These are phyloP conservation scores for Enchytraeus crypticus DNA, from an alignment of 2,888 invertebrate genomes.

Conservation along the genomic window DNA sequence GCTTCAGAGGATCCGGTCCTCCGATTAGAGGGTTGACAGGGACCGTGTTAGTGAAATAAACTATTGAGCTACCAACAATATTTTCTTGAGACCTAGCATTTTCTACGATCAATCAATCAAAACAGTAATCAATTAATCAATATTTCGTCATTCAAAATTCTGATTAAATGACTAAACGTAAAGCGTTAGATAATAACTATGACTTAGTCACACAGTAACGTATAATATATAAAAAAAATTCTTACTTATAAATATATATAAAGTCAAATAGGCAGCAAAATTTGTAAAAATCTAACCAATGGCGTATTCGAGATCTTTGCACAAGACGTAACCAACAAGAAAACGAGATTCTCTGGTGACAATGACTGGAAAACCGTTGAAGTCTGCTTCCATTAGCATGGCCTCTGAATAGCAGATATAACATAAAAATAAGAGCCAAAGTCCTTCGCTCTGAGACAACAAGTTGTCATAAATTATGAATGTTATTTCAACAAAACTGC, in stretches of 20 bases:
- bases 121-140: not conserved
- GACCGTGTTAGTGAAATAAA: conserved; percentile 61
- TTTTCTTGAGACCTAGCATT: conserved; percentile 80
- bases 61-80: conserved; percentile 73
- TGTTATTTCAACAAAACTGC: too few relatives aligned
- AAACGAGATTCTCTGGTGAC: conserved; percentile 93
- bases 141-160: too few relatives aligned
- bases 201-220: too few relatives aligned
- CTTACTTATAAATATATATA: too few relatives aligned
- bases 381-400: conserved; percentile 84
- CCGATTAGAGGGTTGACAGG: conserved; percentile 31
- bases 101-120: conserved; percentile 51
- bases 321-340: conserved; percentile 87
- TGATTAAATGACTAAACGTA: too few relatives aligned
- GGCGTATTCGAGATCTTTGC: conserved; percentile 84
- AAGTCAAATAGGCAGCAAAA: not conserved
- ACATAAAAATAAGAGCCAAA: too few relatives aligned
- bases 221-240: too few relatives aligned
- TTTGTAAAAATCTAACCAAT: conserved; percentile 50
- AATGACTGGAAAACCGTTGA: conserved; percentile 97
- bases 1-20: conserved; percentile 63
- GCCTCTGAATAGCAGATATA: conserved; percentile 59
- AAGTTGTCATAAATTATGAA: too few relatives aligned
- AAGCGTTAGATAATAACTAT: too few relatives aligned
- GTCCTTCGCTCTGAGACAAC: too few relatives aligned